These are phyloP conservation scores for Progne subis DNA, from an alignment of 2,113 vertebrate genomes.

Conservation along the genomic window DNA sequence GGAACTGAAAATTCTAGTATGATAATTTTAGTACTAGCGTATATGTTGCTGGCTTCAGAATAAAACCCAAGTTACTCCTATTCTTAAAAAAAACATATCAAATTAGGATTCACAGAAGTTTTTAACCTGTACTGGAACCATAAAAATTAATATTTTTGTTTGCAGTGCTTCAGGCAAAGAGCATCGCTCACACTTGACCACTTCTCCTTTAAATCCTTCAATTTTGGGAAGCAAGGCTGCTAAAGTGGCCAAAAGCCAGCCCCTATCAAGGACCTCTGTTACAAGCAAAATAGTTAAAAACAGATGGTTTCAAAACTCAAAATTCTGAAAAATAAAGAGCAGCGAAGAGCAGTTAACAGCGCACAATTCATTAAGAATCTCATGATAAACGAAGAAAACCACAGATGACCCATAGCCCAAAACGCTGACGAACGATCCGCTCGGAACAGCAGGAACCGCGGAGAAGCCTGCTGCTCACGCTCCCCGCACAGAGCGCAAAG, in stretches of 20 bases:
- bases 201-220: neutral
- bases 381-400: neutral
- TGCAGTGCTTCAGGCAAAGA: neutral
- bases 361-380: conserved; percentile 6
- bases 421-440: neutral
- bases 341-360: neutral
- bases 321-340: conserved; percentile 1
- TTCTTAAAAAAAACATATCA: neutral
- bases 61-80: neutral
- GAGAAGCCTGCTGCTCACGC: neutral
- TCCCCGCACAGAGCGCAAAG: neutral
- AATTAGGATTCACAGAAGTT: neutral
- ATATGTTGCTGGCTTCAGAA: neutral
- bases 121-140: neutral
- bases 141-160: neutral
- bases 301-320: conserved; percentile 11
- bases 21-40: neutral
- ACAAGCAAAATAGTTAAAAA: neutral
- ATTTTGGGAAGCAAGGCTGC: neutral
- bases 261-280: neutral
- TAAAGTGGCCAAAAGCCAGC: neutral
- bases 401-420: neutral
- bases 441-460: neutral
- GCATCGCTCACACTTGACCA: neutral
- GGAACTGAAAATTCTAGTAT: neutral